Evolutionary conservation across 2,888 invertebrate species (phyloP).

Genomic region (Apamea sordens): DNA sequence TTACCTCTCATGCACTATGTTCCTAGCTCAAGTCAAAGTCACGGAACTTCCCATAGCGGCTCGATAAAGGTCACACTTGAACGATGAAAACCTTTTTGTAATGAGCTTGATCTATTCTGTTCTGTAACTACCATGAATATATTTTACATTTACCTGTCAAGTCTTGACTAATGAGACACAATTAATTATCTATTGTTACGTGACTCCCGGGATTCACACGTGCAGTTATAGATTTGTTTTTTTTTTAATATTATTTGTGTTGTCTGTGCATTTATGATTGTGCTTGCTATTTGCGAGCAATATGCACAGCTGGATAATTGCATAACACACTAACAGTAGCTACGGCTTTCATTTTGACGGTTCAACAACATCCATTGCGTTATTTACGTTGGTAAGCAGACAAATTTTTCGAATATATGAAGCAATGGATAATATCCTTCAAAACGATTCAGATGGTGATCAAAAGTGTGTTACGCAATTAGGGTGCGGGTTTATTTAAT

Average conservation of each 20-base stretch:
- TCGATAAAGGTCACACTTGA: constrained; percentile 58
- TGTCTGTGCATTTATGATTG: not conserved
- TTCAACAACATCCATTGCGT: not conserved
- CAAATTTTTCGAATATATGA: not conserved
- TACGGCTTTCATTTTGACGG: not conserved
- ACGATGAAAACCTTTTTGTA: constrained; percentile 54
- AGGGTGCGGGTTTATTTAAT: not conserved
- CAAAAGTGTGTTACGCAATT: not conserved
- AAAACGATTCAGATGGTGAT: not conserved
- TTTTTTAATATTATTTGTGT: not conserved
- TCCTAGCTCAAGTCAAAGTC: constrained; percentile 5
- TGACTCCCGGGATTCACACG: not conserved
- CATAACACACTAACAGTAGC: not conserved
- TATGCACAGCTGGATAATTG: not conserved
- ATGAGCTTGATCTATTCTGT: constrained; percentile 7
- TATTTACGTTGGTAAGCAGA: not conserved
- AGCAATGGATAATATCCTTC: not conserved
- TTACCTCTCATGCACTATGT: constrained; percentile 29
- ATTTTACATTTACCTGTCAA: not conserved
- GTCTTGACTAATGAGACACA: not conserved
- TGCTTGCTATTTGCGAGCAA: not conserved
- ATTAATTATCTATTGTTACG: constrained; percentile 2
- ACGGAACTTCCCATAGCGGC: constrained; percentile 55
- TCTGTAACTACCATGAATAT: not conserved
- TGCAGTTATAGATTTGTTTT: not conserved